phyloP scores from a whole-genome alignment of 2,888 invertebrate genomes.

The Campoplex capitator region DNA sequence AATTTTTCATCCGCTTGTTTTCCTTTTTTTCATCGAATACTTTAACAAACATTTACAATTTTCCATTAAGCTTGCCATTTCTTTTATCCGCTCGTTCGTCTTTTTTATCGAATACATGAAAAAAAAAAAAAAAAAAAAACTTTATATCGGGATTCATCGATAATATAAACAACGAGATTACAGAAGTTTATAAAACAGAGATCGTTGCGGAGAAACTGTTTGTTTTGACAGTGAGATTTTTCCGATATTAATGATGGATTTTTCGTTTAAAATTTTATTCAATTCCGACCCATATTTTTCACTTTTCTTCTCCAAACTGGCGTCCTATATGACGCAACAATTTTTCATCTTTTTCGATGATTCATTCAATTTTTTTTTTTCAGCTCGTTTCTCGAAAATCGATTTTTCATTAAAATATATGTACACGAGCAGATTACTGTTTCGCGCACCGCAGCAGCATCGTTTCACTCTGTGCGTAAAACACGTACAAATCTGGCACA shows the following conservation, averaged over 20 bases:
- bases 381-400: conserved; percentile 9
- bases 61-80: too few species aligned
- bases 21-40: too few species aligned
- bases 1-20: too few species aligned
- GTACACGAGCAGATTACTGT: conserved; percentile 40
- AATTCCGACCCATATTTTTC: not conserved
- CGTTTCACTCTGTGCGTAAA: conserved; percentile 4
- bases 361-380: not conserved
- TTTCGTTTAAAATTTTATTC: not conserved
- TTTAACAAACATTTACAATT: too few species aligned
- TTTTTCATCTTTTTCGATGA: not conserved
- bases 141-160: not conserved
- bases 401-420: conserved; percentile 20
- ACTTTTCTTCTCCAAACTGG: not conserved
- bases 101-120: too few species aligned
- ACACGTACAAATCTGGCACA: not conserved
- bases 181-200: not conserved
- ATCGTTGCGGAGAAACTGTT: not conserved
- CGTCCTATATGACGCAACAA: not conserved
- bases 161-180: not conserved
- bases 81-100: too few species aligned
- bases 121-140: not conserved
- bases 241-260: not conserved
- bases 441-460: not conserved
- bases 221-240: not conserved